Conservation (phyloP, 2,888 invertebrate genomes). For the Neoscelio sp. region DNA sequence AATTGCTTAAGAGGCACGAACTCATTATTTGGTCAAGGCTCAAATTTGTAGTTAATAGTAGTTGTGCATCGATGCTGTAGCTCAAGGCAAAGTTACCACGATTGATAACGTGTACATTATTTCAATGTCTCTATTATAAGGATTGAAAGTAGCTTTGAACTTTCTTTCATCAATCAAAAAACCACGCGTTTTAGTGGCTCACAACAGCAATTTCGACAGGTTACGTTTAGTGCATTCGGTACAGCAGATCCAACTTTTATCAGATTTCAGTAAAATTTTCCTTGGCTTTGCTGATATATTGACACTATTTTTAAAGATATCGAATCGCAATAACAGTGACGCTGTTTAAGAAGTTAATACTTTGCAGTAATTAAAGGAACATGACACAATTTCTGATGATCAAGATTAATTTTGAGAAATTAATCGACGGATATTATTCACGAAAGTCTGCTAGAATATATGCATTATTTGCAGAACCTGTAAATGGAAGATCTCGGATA, state of each 20-base stretch:
- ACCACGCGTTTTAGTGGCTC: constrained; percentile 28
- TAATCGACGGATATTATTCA: constrained; percentile 8
- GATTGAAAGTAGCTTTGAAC: not conserved
- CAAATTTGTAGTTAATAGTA: constrained; percentile 42
- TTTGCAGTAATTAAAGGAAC: constrained; percentile 21
- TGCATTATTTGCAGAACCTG: constrained; percentile 8
- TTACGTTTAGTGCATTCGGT: constrained; percentile 20
- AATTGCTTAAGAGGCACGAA: constrained; percentile 45
- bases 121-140: not conserved
- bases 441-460: not conserved
- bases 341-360: constrained; percentile 18
- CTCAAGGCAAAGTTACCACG: constrained; percentile 46
- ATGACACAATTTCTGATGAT: constrained; percentile 15
- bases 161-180: constrained; percentile 20
- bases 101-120: constrained; percentile 47
- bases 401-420: constrained; percentile 8
- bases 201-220: constrained; percentile 22
- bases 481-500: not conserved
- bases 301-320: constrained; percentile 12
- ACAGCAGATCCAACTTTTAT: constrained; percentile 1
- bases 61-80: constrained; percentile 52
- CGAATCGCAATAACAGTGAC: constrained; percentile 10
- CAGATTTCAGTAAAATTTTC: not conserved
- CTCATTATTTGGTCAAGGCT: constrained; percentile 17
- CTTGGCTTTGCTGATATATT: constrained; percentile 13